Conservation (phyloP, 2,888 invertebrate species). For the Icerya purchasi region DNA sequence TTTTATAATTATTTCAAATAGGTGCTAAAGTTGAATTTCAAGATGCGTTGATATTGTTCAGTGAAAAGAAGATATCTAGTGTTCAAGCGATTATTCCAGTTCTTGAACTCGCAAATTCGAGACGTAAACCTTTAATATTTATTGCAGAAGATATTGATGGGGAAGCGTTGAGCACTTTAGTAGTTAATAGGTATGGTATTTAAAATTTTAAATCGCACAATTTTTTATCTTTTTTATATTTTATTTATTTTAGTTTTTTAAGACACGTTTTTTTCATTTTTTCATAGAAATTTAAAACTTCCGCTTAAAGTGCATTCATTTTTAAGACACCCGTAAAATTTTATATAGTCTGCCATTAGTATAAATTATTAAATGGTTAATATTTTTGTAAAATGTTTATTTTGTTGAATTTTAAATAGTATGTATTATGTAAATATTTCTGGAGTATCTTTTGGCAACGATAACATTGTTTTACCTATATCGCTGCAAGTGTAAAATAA, state of each 20-base stretch:
- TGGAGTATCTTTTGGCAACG: too few relatives aligned
- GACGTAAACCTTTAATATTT: constrained; percentile 84
- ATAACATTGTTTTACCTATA: too few relatives aligned
- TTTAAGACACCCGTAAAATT: neutral
- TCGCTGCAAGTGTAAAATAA: too few relatives aligned
- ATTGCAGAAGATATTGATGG: constrained; percentile 91
- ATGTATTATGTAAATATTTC: too few relatives aligned
- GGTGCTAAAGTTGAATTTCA: constrained; percentile 95
- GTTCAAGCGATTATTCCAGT: constrained; percentile 95
- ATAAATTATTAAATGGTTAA: too few relatives aligned
- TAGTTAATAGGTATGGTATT: constrained; percentile 48
- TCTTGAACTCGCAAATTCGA: constrained; percentile 79
- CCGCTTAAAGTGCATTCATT: too few relatives aligned
- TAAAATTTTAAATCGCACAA: neutral
- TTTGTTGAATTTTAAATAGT: too few relatives aligned
- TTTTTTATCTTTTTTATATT: neutral
- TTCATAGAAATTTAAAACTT: too few relatives aligned
- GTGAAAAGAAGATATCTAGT: constrained; percentile 94
- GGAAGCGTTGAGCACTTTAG: constrained; percentile 79
- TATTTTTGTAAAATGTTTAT: too few relatives aligned
- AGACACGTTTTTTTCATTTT: neutral
- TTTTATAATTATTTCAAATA: too few relatives aligned
- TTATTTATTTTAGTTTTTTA: neutral
- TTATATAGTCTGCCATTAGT: too few relatives aligned
- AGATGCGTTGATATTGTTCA: constrained; percentile 78